phyloP scores from a whole-genome alignment of 2,797 vertebrate species.

The Strix occidentalis region DNA sequence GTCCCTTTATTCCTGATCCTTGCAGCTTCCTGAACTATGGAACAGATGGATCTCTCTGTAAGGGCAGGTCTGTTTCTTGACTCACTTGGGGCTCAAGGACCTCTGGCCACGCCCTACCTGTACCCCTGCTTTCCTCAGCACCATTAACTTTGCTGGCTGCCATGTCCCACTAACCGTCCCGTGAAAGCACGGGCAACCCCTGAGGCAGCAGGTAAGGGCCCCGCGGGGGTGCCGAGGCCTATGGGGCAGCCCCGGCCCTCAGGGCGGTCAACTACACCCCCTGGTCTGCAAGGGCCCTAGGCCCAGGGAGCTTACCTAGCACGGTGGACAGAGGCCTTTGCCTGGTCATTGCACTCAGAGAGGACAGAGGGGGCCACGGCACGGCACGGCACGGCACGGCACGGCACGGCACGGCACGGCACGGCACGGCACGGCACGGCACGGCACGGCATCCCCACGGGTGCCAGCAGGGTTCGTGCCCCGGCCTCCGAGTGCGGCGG shows the following conservation, averaged over 20 bases:
- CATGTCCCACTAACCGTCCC: not conserved
- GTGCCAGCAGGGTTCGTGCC: not conserved
- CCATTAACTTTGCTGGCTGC: not conserved
- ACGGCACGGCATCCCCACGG: no score
- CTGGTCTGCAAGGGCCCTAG: not conserved
- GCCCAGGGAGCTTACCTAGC: not conserved
- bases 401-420: no score
- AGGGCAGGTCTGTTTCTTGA: not conserved
- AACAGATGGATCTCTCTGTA: not conserved
- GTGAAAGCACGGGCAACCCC: not conserved
- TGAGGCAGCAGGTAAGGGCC: not conserved
- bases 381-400: not conserved
- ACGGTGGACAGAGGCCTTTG: rapidly evolving
- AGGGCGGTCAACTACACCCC: not conserved
- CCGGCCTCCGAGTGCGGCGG: no score
- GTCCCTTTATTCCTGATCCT: not conserved
- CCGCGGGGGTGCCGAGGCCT: not conserved
- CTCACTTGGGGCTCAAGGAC: not conserved
- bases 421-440: no score
- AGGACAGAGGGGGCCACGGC: rapidly evolving
- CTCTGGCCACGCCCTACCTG: no score
- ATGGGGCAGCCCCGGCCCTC: not conserved
- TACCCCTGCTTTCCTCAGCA: not conserved
- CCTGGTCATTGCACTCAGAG: no score
- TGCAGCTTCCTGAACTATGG: not conserved